A percentile compares a stretch with the other conserved stretches of the same genome.
These are phyloP conservation scores for Drosophila tropicalis DNA, from an alignment of 1,140 invertebrate species.

Conservation along the genomic window DNA sequence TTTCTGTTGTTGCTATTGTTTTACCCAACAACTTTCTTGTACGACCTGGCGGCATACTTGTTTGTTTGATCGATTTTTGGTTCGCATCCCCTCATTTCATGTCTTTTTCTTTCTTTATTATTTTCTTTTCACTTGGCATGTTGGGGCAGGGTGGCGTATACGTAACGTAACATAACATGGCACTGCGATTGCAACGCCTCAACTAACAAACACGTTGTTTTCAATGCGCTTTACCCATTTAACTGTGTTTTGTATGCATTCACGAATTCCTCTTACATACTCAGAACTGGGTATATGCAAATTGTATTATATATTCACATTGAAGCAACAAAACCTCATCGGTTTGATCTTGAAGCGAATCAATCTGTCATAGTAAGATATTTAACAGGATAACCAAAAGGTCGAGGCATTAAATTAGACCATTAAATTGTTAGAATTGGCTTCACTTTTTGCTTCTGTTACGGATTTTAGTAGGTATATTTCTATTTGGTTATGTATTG, in stretches of 20 bases:
- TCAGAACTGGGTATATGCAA: neutral
- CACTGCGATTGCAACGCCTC: conserved; percentile 36
- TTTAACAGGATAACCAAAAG: too few species aligned
- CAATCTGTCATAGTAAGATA: too few species aligned
- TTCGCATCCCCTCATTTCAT: conserved; percentile 3
- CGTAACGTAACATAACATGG: conserved; percentile 70
- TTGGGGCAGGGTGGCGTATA: conserved; percentile 44
- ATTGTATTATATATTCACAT: neutral
- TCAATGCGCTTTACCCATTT: conserved; percentile 40
- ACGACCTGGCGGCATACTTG: conserved; percentile 27
- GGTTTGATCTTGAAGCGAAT: too few species aligned
- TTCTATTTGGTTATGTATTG: conserved; percentile 45
- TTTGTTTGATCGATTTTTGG: conserved; percentile 72
- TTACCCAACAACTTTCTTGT: conserved; percentile 12
- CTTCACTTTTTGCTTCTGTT: too few species aligned
- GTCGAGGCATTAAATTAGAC: too few species aligned
- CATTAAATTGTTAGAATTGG: too few species aligned
- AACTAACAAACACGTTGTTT: conserved; percentile 52
- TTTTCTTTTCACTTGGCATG: conserved; percentile 17
- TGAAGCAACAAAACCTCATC: too few species aligned
- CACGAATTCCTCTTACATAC: neutral
- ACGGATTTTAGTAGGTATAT: too few species aligned
- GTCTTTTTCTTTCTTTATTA: conserved; percentile 15
- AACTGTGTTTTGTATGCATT: conserved; percentile 1
- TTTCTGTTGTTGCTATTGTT: conserved; percentile 19